Base-by-base conservation (phyloP, 23 tunicate species). In the Clavelina lepadiformis region DNA sequence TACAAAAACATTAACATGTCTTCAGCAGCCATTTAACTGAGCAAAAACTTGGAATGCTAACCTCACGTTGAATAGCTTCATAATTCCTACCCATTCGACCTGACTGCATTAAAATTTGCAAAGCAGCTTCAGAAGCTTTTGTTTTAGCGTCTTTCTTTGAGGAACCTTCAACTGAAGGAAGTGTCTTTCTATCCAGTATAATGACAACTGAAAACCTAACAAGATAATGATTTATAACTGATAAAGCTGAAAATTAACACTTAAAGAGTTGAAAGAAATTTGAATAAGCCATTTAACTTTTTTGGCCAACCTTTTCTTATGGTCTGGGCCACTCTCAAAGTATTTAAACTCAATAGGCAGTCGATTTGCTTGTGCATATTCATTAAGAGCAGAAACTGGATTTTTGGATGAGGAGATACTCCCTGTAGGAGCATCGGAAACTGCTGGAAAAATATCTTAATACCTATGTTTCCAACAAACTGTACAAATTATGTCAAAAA, bases 121-220 rank as follows among this genome's bases (percentile, higher is more conserved):
- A 28, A 3, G 69, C 82, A 31, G 28, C 33, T 49, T 75, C 73
- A 33, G 82, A 78, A 21, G 82, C 91, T 0, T 59, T 53, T 1
- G 77, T 24, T 68, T 83, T 83, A 0, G 91, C 75, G 1, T 83
- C 91, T 58, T 83, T 83, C 33, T 83, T 83, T 15, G 91, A 65
- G 5, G 70, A 27, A 15, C 76, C 91, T 52, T 58, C 76, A 25
- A 72, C 64, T 22, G 75, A 62, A 20, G 63, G 56, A 51, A 37
- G 75, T 2, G 27, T 33, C 18, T 51, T 21, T 28, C 5, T 32
- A 0, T 71, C 91, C 8, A 83, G 30, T 19, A 25, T 51, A 23
- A 75, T 76, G 7, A 46, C 31, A 22, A 58, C 63, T 22, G 24
- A 20, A 51, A 83, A 83, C 47, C 91, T 82, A 34, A 35, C 22